Evolutionary conservation across 30 jellyfish, hydroid and myxozoan genomes (phyloP), one percentile per base, ranked within the genome.

Genomic region (Hydractinia echinata): DNA sequence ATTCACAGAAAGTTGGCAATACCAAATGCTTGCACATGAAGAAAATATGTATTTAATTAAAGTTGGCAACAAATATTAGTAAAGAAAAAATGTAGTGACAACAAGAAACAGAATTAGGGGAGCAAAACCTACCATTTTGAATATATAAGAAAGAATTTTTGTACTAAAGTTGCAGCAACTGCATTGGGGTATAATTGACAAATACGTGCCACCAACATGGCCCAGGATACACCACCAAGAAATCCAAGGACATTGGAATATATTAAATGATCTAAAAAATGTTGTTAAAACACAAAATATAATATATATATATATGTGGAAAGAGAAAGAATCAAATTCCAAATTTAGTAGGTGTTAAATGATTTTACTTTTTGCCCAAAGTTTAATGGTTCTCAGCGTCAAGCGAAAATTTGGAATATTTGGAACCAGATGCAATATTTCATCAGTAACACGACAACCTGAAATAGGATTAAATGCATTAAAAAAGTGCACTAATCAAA

Each of bases 181-280:
- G 99, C 97, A 14, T 89, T 89, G 53, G 99, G 99, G 76, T 95
- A 95, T 30, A 95, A 84, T 54, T 95, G 99, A 79, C 99, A 89
- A 14, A 95, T 86, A 73, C 99, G 76, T 55, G 99, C 99, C 7
- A 89, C 97, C 49, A 95, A 72, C 97, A 95, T 95, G 15, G 99
- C 99, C 99, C 99, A 95, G 14, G 99, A 88, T 10, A 95, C 97
- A 81, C 99, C 99, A 72, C 99, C 99, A 76, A 95, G 97, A 84
- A 88, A 95, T 8, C 99, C 99, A 86, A 95, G 93, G 30, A 89
- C 99, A 77, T 95, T 95, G 16, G 99, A 95, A 81, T 95, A 95
- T 5, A 95, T 82, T 56, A 92, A 92, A 55, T 86, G 95, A 79
- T 89, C 99, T 94, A 70, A 51, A 64, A 54, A 15, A 30, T 30